Evolutionary conservation across 2,113 vertebrate genomes (phyloP).

Genomic region (Tor tambroides): DNA sequence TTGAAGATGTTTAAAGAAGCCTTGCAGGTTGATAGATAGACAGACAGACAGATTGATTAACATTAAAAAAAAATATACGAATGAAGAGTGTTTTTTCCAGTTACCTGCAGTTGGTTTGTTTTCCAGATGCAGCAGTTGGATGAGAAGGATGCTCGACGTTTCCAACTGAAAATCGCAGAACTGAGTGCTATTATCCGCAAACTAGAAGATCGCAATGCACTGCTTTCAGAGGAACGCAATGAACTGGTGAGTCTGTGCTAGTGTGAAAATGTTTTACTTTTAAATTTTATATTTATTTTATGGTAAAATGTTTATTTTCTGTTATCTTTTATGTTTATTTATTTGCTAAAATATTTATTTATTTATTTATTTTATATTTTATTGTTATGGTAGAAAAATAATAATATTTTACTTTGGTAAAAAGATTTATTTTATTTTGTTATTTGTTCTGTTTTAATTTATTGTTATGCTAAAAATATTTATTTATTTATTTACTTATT

Average conservation of each 20-base stretch:
- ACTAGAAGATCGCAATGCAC: conserved; percentile 91
- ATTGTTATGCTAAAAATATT: no score
- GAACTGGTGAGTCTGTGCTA: conserved; percentile 81
- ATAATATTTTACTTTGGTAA: no score
- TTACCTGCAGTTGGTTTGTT: conserved; percentile 78
- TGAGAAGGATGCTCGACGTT: conserved; percentile 91
- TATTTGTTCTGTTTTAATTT: no score
- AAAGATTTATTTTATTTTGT: no score
- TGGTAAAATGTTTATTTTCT: no score
- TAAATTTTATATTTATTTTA: no score
- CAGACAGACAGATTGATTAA: not conserved
- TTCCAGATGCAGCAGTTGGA: conserved; percentile 96
- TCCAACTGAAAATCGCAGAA: conserved; percentile 96
- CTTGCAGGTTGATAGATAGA: not conserved
- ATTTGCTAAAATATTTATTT: no score
- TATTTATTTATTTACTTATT: no score
- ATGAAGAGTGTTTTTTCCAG: not conserved
- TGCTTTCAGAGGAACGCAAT: conserved; percentile 94
- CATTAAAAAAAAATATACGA: not conserved
- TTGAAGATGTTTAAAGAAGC: no score
- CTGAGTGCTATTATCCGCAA: conserved; percentile 90
- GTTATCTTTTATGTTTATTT: no score
- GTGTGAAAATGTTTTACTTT: not conserved
- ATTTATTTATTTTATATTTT: no score
- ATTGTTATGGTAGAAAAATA: no score